These are phyloP conservation scores for Drosophila ficusphila DNA, from an alignment of 1,140 invertebrate species.

Conservation along the genomic window DNA sequence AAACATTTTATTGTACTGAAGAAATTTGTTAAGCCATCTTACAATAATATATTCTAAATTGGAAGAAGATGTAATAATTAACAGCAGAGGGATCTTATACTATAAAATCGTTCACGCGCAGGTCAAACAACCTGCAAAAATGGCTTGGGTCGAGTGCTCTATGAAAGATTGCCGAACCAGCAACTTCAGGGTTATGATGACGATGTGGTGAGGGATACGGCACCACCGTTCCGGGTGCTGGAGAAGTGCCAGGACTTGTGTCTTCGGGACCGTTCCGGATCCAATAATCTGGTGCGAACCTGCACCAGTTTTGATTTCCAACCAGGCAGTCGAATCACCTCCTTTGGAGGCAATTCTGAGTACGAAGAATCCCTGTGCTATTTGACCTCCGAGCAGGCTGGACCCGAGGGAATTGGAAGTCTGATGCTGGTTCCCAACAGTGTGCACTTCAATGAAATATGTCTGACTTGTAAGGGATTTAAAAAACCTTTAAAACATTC, in stretches of 20 bases:
- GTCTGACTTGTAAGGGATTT: slow-evolving; percentile 91
- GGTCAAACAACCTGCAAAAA: slow-evolving; percentile 95
- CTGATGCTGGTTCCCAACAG: slow-evolving; percentile 93
- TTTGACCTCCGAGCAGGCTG: slow-evolving; percentile 91
- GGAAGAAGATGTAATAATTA: no score
- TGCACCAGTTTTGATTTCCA: slow-evolving; percentile 96
- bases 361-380: slow-evolving; percentile 96
- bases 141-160: slow-evolving; percentile 93
- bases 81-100: no score
- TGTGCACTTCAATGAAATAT: slow-evolving; percentile 95
- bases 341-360: slow-evolving; percentile 91
- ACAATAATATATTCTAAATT: no score
- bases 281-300: slow-evolving; percentile 91
- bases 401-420: slow-evolving; percentile 93
- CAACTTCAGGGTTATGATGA: slow-evolving; percentile 95
- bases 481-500: no score
- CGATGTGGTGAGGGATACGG: slow-evolving; percentile 92
- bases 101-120: background rate
- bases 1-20: background rate
- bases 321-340: slow-evolving; percentile 92
- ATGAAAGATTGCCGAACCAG: slow-evolving; percentile 94
- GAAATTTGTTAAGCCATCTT: no score
- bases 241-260: slow-evolving; percentile 95
- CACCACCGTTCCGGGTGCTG: slow-evolving; percentile 92
- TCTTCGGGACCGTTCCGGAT: slow-evolving; percentile 90